Evolutionary conservation across 2,888 invertebrate genomes (phyloP), one percentile per base, ranked within the genome.

Genomic region (Melinaea menophilus): DNA sequence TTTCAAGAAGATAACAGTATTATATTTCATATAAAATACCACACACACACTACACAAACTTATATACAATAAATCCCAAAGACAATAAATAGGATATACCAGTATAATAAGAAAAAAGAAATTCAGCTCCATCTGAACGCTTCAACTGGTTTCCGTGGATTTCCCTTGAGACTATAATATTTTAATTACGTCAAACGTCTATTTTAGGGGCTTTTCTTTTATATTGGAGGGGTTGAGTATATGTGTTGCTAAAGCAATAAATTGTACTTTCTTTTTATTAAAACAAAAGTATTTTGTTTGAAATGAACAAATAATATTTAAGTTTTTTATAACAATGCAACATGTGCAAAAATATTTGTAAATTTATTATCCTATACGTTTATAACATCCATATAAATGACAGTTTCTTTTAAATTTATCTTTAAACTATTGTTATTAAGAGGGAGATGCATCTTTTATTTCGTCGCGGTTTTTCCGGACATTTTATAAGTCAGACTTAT

Each of bases 51-150:
- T 41, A 41, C 41, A 9, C 2, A 41, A 41, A 41, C 41, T 41
- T 9, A 41, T 41, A 41, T 5, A 41, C 7, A 41, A 41, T 41
- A 5, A 41, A 41, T 41, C 9, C 37, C 48, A 34, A 57, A 61
- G 61, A 61, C 64, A 62, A 66, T 66, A 61, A 64, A 59, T 64
- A 62, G 56, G 55, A 55, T 66, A 64, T 62, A 58, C 37, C 51
- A 58, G 60, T 56, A 58, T 60, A 63, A 66, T 31, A 64, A 64
- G 56, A 58, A 55, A 58, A 51, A 64, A 47, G 59, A 51, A 56
- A 56, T 56, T 22, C 61, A 35, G 58, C 64, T 56, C 48, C 55
- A 37, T 12, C 58, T 37, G 47, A 61, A 57, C 61, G 61, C 54
- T 61, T 67, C 62, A 51, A 64, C 59, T 62, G 67, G 62, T 64